A percentile compares a stretch with the other conserved stretches of the same genome.
Evolutionary conservation across 2,797 vertebrate genomes (phyloP).

Genomic region (Danio jaintianensis): DNA sequence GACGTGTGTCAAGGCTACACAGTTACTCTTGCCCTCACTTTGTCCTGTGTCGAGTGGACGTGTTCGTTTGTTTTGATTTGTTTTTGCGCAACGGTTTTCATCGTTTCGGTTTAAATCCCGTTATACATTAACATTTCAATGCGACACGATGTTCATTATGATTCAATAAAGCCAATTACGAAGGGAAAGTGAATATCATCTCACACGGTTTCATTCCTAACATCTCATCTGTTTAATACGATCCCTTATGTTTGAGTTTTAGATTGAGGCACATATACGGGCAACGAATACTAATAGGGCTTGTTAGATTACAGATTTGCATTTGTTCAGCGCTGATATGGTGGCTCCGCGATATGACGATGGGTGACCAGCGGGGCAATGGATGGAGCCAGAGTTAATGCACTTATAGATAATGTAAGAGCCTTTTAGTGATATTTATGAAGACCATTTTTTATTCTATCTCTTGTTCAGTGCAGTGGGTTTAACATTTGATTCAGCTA

Average conservation of each 20-base stretch:
- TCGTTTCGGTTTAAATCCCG: not conserved
- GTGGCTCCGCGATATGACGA: constrained; percentile 36
- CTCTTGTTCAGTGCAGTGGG: constrained; percentile 50
- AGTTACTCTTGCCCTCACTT: constrained; percentile 27
- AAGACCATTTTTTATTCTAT: constrained; percentile 57
- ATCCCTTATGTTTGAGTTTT: constrained; percentile 52
- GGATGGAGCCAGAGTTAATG: constrained; percentile 58
- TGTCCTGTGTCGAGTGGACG: constrained; percentile 6
- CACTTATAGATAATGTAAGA: constrained; percentile 63
- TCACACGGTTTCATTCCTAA: constrained; percentile 45
- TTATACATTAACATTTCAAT: constrained; percentile 25
- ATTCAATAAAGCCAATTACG: constrained; percentile 21
- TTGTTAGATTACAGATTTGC: constrained; percentile 25
- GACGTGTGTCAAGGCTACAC: constrained; percentile 30
- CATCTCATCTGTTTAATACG: constrained; percentile 59
- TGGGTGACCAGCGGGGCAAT: constrained; percentile 50
- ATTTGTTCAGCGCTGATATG: constrained; percentile 33
- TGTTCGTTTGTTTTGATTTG: constrained; percentile 15
- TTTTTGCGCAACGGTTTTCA: not conserved
- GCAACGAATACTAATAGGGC: constrained; percentile 47
- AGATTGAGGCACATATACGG: constrained; percentile 37
- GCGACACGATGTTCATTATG: constrained; percentile 30
- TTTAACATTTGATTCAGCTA: constrained; percentile 50
- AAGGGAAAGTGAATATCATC: constrained; percentile 49
- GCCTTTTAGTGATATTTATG: constrained; percentile 62